These are phyloP conservation scores for Trichomycterus rosablanca DNA, from an alignment of 2,113 vertebrate genomes.

Conservation along the genomic window DNA sequence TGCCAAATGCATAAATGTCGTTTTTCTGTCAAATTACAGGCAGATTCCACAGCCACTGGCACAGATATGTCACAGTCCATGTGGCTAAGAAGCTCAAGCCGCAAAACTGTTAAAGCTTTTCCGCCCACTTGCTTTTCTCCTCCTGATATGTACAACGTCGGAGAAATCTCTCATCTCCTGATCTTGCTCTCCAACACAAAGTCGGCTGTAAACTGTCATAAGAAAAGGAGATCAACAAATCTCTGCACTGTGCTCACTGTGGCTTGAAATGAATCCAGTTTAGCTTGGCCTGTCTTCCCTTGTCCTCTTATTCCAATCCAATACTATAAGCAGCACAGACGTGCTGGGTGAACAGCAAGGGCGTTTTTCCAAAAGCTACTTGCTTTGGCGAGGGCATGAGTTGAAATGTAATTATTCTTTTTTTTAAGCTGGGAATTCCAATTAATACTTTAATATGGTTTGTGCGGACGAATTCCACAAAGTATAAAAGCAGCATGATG, in stretches of 20 bases:
- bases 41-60: too few relatives aligned
- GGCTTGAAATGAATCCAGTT: slow-evolving; percentile 38
- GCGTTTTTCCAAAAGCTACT: background rate
- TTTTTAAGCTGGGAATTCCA: slow-evolving; percentile 23
- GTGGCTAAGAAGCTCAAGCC: too few relatives aligned
- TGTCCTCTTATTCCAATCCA: slow-evolving; percentile 5
- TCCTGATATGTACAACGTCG: slow-evolving; percentile 45
- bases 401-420: slow-evolving; percentile 21
- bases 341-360: slow-evolving; percentile 2
- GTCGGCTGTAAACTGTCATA: slow-evolving; percentile 50
- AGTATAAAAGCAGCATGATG: slow-evolving; percentile 2
- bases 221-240: slow-evolving; percentile 57
- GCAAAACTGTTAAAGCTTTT: too few relatives aligned
- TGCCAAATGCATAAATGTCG: too few relatives aligned
- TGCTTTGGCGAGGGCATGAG: background rate
- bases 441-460: slow-evolving; percentile 27
- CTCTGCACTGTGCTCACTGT: slow-evolving; percentile 35
- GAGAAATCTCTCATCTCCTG: slow-evolving; percentile 46
- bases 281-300: slow-evolving; percentile 9
- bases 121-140: slow-evolving; percentile 9
- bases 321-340: slow-evolving; percentile 2
- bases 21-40: too few relatives aligned
- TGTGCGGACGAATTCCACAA: slow-evolving; percentile 38
- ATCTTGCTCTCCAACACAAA: slow-evolving; percentile 45
- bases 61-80: too few relatives aligned